Evolutionary conservation across 2,888 invertebrate genomes (phyloP), one percentile per base, ranked within the genome.

Genomic region (Encarsia formosa): DNA sequence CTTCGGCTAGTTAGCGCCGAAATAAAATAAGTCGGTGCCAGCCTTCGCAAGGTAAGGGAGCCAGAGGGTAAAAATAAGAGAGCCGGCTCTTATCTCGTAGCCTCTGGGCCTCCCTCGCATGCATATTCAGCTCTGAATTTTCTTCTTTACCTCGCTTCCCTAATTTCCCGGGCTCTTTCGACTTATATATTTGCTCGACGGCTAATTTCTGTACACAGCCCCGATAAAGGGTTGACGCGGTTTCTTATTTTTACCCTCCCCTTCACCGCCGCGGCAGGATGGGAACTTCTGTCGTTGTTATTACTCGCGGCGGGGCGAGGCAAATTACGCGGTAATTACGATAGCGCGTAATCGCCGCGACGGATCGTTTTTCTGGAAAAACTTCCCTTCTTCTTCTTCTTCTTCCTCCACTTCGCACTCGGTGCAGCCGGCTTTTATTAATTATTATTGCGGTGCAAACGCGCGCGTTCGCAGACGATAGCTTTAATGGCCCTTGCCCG

Each of bases 71-170:
- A 71, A 70, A 71, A 70, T 69, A 71, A 72, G 69, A 68, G 70
- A 72, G 69, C 69, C 68, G 71, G 62, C 68, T 67, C 70, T 73
- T 70, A 70, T 71, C 71, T 69, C 68, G 63, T 64, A 65, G 63
- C 61, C 65, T 66, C 35, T 11, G 31, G 29, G 4, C 11, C 11
- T 65, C 65, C 65, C 63, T 65, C 62, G 66, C 67, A 71, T 71
- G 71, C 72, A 72, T 73, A 72, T 73, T 73, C 72, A 73, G 60
- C 54, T 50, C 54, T 49, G 59, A 60, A 16, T 5, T 19, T 26
- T 11, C 26, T 11, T 19, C 9, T 13, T 13, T 11, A 15, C 9
- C 61, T 59, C 52, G 54, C 52, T 59, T 54, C 59, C 56, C 55
- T 52, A 55, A 55, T 51, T 59, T 54, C 48, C 57, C 47, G 54